Conservation (phyloP, 2,888 invertebrate species). For the Andrena bucephala region DNA sequence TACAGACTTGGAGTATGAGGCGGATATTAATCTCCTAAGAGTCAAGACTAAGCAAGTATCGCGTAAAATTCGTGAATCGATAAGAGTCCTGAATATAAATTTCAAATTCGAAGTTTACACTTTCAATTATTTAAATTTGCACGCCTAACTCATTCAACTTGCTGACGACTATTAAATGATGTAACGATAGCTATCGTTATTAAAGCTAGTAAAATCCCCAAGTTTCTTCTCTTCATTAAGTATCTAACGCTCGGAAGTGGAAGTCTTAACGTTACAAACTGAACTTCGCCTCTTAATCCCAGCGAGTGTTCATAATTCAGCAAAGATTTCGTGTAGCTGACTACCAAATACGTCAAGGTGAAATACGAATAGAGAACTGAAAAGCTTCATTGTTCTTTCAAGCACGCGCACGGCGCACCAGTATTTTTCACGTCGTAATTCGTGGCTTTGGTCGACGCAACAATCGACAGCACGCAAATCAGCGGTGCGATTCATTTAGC, state of each 20-base stretch:
- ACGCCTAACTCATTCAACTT: no score
- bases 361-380: background rate
- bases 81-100: no score
- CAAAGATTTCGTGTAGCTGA: background rate
- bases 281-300: background rate
- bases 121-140: no score
- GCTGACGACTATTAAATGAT: no score
- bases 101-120: no score
- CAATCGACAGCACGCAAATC: background rate
- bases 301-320: background rate
- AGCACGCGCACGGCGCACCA: background rate
- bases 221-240: background rate
- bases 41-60: no score
- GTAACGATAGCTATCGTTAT: background rate
- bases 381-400: background rate
- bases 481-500: background rate
- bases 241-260: background rate
- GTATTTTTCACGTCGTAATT: background rate
- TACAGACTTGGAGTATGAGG: no score
- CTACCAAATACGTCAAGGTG: background rate
- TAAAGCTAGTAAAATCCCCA: background rate
- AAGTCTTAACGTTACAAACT: background rate
- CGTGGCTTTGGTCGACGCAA: background rate
- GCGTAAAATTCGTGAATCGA: no score
- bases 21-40: no score